Base-by-base conservation (phyloP, 2,113 vertebrate genomes). In the Scolopax mira region DNA sequence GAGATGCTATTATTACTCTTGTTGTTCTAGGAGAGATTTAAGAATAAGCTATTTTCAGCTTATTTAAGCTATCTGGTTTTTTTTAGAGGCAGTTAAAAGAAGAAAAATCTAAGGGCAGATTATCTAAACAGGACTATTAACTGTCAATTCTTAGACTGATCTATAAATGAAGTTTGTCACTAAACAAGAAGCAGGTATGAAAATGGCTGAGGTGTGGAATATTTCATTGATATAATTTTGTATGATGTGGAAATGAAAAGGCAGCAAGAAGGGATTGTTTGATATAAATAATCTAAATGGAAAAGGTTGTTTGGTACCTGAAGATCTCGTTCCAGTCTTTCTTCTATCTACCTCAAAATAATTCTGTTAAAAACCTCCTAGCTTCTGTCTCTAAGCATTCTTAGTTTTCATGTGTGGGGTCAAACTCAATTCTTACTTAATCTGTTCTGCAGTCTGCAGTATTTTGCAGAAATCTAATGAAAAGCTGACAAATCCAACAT, bases 1-100 rank as follows among this genome's bases (percentile, higher is more conserved):
- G 83, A 84, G 73, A 69, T 93, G 51, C 86, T 88, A 35, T 78
- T 94, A 66, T 93, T 93, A 69, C 85, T 42, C 64, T 66, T 62
- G 77, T 65, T 92, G 77, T 91, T 57, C 35, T 81, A 82, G 33
- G 27, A 89, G 35, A 42, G 64, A 71, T 81, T 89, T 87, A 8
- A 87, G 78, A 94, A 62, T 18, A 81, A 90, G 44, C 27, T 82
- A 11, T 85, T 94, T 86, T 81, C 86, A 64, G n/a, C n/a, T n/a
- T n/a, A n/a, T n/a, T n/a, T n/a, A n/a, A n/a, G n/a, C n/a, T 69
- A 87, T 44, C 46, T 81, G 33, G 74, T 90, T 74, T 89, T 92
- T 92, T 94, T 64, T 44, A 87, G 61, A 84, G 42, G 33, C 42
- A 94, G 35, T 71, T 93, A 62, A 70, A 92, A 52, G 82, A 79